Evolutionary conservation across 2,888 invertebrate genomes (phyloP).

Genomic region (Anticlea derivata): DNA sequence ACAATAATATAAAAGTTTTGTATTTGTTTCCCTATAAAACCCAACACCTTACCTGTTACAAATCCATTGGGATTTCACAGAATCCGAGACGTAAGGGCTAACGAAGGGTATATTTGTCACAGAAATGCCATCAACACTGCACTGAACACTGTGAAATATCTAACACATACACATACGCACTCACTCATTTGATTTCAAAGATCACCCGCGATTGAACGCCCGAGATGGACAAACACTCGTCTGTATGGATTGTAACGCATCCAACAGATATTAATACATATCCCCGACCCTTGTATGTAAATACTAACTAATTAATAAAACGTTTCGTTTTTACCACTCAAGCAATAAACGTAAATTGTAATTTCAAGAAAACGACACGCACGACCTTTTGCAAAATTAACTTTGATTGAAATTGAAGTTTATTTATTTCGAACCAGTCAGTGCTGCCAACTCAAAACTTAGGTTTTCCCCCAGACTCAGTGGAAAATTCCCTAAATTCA

Average conservation of each 20-base stretch:
- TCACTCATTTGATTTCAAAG: conserved; percentile 47
- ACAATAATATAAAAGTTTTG: too few relatives aligned
- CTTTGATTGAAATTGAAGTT: too few relatives aligned
- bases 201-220: conserved; percentile 48
- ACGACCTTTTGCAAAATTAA: too few relatives aligned
- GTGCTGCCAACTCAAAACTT: too few relatives aligned
- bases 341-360: neutral
- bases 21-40: too few relatives aligned
- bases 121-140: conserved; percentile 22
- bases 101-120: conserved; percentile 21
- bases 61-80: conserved; percentile 58
- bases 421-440: too few relatives aligned
- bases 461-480: too few relatives aligned
- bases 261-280: neutral
- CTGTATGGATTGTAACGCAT: conserved; percentile 15
- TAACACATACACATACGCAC: conserved; percentile 44
- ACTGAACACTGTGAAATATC: conserved; percentile 18
- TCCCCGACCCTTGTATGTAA: neutral
- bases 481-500: too few relatives aligned
- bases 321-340: neutral
- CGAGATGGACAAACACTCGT: conserved; percentile 37
- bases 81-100: conserved; percentile 19
- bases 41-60: conserved; percentile 73
- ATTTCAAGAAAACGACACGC: too few relatives aligned
- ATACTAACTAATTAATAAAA: neutral